A percentile compares a stretch with the other conserved stretches of the same genome.
Conservation (phyloP, 2,797 vertebrate species). For the Enteromius afrohamiltoni region DNA sequence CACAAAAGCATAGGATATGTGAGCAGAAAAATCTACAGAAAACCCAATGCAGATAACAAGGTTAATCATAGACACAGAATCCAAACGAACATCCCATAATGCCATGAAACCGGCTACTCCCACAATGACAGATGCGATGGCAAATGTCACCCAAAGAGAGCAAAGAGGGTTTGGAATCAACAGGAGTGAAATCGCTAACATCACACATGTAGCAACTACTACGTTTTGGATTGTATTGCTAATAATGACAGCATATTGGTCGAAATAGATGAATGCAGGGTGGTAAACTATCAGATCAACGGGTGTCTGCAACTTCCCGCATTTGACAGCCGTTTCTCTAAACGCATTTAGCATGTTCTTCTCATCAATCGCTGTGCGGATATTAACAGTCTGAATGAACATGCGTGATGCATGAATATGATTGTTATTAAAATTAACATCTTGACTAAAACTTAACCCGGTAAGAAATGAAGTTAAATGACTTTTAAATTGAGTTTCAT, state of each 20-base stretch:
- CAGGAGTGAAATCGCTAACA: slow-evolving; percentile 76
- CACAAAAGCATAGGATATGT: slow-evolving; percentile 80
- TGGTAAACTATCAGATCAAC: slow-evolving; percentile 73
- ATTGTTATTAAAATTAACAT: slow-evolving; percentile 67
- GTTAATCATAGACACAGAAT: slow-evolving; percentile 59
- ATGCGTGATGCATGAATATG: slow-evolving; percentile 72
- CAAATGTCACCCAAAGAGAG: slow-evolving; percentile 80
- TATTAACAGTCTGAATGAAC: slow-evolving; percentile 73
- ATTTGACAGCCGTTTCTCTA: slow-evolving; percentile 59
- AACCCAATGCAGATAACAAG: slow-evolving; percentile 82
- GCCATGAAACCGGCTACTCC: slow-evolving; percentile 80
- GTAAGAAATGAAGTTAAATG: slow-evolving; percentile 50
- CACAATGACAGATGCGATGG: slow-evolving; percentile 77
- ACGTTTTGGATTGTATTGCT: slow-evolving; percentile 77
- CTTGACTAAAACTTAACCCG: slow-evolving; percentile 63
- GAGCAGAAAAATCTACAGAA: slow-evolving; percentile 82
- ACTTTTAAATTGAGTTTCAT: slow-evolving; percentile 55
- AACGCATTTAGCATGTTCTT: slow-evolving; percentile 74
- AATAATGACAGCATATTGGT: slow-evolving; percentile 76
- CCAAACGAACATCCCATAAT: slow-evolving; percentile 76
- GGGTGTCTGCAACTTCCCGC: slow-evolving; percentile 24
- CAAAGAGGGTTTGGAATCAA: slow-evolving; percentile 77
- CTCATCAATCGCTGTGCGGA: slow-evolving; percentile 66
- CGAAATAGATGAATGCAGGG: slow-evolving; percentile 76
- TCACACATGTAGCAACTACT: slow-evolving; percentile 66